Percentiles rank a stretch among this genome's conserved stretches.
Evolutionary conservation across 2,888 invertebrate genomes (phyloP).

Genomic region (Latrodectus elegans): DNA sequence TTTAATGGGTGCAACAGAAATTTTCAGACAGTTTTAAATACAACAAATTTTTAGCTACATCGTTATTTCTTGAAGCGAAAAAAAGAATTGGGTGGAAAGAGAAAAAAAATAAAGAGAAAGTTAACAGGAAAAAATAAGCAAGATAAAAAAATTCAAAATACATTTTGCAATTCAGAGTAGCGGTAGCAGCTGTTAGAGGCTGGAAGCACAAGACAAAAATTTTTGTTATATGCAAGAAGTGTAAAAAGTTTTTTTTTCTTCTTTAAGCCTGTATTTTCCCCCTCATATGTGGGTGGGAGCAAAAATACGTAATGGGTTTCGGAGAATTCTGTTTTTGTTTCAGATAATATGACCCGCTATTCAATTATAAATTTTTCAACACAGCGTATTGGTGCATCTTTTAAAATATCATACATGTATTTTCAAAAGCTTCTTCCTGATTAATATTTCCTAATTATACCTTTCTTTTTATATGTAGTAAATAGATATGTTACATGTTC

Average conservation of each 20-base stretch:
- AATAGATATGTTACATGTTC: too few species aligned
- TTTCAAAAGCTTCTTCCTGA: background rate
- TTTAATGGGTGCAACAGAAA: background rate
- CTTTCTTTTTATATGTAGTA: background rate
- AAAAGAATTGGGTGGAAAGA: background rate
- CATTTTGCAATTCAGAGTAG: conserved; percentile 68
- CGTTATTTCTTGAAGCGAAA: background rate
- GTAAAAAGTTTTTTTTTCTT: conserved; percentile 35
- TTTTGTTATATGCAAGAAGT: conserved; percentile 48
- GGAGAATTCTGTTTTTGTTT: conserved; percentile 16
- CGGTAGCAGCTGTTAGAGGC: conserved; percentile 45
- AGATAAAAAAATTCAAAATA: conserved; percentile 33
- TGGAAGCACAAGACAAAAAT: conserved; percentile 41
- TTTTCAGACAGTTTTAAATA: background rate
- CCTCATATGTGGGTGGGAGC: conserved; percentile 9
- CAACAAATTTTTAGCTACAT: background rate
- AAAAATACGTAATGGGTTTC: conserved; percentile 37
- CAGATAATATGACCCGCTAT: background rate
- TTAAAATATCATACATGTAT: background rate
- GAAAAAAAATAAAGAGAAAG: conserved; percentile 11
- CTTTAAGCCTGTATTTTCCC: conserved; percentile 25
- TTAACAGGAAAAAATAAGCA: background rate
- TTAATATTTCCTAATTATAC: background rate
- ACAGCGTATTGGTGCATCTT: background rate
- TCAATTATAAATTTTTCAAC: background rate